Percentiles rank a stretch among this genome's conserved stretches.
Conservation (phyloP, 1,140 invertebrate species). For the Rhagoletis zephyria region DNA sequence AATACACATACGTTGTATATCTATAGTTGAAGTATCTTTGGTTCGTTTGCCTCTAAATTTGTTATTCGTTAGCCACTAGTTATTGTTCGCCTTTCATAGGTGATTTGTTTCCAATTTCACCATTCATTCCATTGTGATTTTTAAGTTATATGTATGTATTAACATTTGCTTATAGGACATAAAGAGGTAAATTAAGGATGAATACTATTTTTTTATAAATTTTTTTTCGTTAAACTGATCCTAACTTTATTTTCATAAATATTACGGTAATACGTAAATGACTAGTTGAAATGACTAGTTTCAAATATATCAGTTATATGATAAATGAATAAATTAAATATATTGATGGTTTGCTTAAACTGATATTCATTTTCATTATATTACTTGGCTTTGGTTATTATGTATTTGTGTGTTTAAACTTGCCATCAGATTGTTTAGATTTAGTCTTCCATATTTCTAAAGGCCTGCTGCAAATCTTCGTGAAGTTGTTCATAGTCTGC, state of each 20-base stretch:
- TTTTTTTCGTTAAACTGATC: constrained; percentile 28
- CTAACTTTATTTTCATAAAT: constrained; percentile 44
- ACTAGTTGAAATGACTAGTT: constrained; percentile 41
- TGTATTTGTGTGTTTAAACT: not conserved
- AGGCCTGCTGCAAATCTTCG: constrained; percentile 95
- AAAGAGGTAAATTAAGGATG: constrained; percentile 40
- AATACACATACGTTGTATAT: not conserved
- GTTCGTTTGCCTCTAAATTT: constrained; percentile 37
- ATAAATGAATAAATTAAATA: constrained; percentile 43
- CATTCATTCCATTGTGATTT: constrained; percentile 9
- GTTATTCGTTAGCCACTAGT: constrained; percentile 48
- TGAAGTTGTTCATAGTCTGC: constrained; percentile 95
- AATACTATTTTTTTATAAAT: constrained; percentile 46
- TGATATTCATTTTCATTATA: constrained; percentile 21
- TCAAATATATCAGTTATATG: constrained; percentile 21
- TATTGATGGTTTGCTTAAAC: constrained; percentile 41
- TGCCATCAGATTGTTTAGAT: not conserved
- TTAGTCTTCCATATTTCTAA: constrained; percentile 99
- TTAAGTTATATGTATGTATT: constrained; percentile 25
- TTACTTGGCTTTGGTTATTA: constrained; percentile 35
- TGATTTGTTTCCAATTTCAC: not conserved
- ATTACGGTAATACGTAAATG: constrained; percentile 45
- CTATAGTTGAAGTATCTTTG: constrained; percentile 43
- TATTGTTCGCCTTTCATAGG: constrained; percentile 51
- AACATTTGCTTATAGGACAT: constrained; percentile 45